Percentiles rank a stretch among this genome's conserved stretches.
phyloP scores from a whole-genome alignment of 2,888 invertebrate species.

The Macrosoma leucophasiata region DNA sequence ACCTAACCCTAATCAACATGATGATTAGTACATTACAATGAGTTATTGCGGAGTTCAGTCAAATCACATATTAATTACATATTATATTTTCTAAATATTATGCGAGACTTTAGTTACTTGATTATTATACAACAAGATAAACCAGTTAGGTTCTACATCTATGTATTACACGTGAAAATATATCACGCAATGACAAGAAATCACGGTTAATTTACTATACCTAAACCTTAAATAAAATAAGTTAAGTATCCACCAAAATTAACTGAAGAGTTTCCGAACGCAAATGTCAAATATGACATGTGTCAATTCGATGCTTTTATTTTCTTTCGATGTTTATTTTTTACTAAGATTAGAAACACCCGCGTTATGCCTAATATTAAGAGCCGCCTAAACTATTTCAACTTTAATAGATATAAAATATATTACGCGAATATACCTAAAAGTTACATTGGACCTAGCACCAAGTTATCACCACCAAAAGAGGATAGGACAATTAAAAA shows the following conservation, averaged over 20 bases:
- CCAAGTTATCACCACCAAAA: conserved; percentile 58
- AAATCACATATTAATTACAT: conserved; percentile 46
- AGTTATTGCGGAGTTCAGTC: conserved; percentile 69
- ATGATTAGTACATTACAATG: conserved; percentile 43
- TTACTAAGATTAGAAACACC: too few relatives aligned
- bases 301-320: conserved; percentile 55
- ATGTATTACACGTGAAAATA: conserved; percentile 40
- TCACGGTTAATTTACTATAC: conserved; percentile 46
- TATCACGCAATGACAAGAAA: conserved; percentile 65
- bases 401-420: conserved; percentile 35
- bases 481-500: conserved; percentile 36
- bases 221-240: conserved; percentile 42
- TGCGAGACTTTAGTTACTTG: conserved; percentile 32
- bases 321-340: conserved; percentile 35
- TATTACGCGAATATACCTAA: conserved; percentile 32
- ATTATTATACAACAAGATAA: conserved; percentile 36
- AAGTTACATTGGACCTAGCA: conserved; percentile 51
- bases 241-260: conserved; percentile 24
- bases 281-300: conserved; percentile 54
- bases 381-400: conserved; percentile 43
- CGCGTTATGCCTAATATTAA: conserved; percentile 39
- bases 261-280: conserved; percentile 27
- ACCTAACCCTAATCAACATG: conserved; percentile 66
- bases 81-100: conserved; percentile 33
- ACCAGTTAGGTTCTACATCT: too few relatives aligned